Evolutionary conservation across 2,888 invertebrate species (phyloP), one percentile per base, ranked within the genome.

Genomic region (Noctuana brunneofusca): DNA sequence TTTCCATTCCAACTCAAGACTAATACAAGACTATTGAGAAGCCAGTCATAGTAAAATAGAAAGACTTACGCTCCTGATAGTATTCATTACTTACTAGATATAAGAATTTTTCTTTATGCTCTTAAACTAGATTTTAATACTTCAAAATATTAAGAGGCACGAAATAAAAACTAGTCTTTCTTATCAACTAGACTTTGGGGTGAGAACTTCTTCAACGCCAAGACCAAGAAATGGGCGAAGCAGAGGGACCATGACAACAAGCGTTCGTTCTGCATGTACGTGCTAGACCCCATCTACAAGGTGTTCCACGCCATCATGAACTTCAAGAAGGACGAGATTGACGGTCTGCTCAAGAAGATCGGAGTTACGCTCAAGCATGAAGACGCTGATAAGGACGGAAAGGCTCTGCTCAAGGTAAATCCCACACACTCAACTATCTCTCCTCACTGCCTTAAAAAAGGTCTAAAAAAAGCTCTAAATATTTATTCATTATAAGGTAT

Each of bases 201-300:
- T 80, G 99, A 99, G 90, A 98, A 98, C 89, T 99, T 99, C 95
- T 99, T 98, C 94, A 98, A 98, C 76, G 93, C 96, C 67, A 96
- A 96, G 83, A 97, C 98, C 69, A 99, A 99, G 96, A 99, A 99
- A 87, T 99, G 99, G 99, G 93, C 96, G 63, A 98, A 98, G 87
- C 96, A 95, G 86, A 97, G 96, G 94, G 97, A 97, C 80, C 89
- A 92, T 1, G 97, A 97, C 66, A 97, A 97, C 94, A 97, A 97
- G 89, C 96, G 99, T 76, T 99, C 99, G 0, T 99, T 99, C 95
- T 97, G 96, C 89, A 98, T 99, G 96, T 99, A 99, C 92, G 97
- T 99, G 78, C 92, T 99, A 86, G 98, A 98, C 83, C 99, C 99
- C 66, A 99, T 99, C 92, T 99, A 98, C 94, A 98, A 99, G 93